Evolutionary conservation across 1,140 invertebrate genomes (phyloP), one percentile per base, ranked within the genome.

Genomic region (Gonioctena quinquepunctata): DNA sequence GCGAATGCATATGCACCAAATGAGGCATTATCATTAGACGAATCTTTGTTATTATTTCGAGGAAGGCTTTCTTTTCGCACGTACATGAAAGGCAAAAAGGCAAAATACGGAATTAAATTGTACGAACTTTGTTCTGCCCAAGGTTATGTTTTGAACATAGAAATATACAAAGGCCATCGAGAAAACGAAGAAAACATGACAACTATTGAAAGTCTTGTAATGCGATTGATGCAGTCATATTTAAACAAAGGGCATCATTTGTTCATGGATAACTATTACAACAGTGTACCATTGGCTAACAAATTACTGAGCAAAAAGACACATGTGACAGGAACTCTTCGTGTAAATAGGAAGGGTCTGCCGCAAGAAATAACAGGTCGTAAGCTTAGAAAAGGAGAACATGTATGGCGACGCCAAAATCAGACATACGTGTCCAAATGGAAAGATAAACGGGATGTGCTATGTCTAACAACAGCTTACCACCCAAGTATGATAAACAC

Each of bases 381-480:
- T 18, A 72, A 69, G 60, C 22, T 69, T 21, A 69, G 49, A 69
- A 18, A 42, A 16, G 66, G 57, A 13, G 59, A 69, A 18, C 28
- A 57, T 50, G n/a, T 71, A 42, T 63, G 67, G 56, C 23, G 19
- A 27, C n/a, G 62, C 5, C 23, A 54, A 22, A 59, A 60, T 5
- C 11, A 70, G 4, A n/a, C 62, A 21, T 62, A 62, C 54, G 76
- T 83, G 1, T 73, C 68, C 7, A 81, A 81, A 56, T 83, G 81
- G 81, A 74, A 72, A 48, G 81, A 84, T 66, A n/a, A n/a, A n/a
- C n/a, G n/a, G n/a, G n/a, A n/a, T n/a, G 79, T 81, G 1, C 25
- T 68, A n/a, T 33, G n/a, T 16, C 70, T 83, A 59, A 76, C 77
- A 6, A 80, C 79, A 8, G 26, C 48, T 18, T 50, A 69, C 62